Conservation (phyloP, 92 coral and sea anemone genomes). For the Micromussa lordhowensis region DNA sequence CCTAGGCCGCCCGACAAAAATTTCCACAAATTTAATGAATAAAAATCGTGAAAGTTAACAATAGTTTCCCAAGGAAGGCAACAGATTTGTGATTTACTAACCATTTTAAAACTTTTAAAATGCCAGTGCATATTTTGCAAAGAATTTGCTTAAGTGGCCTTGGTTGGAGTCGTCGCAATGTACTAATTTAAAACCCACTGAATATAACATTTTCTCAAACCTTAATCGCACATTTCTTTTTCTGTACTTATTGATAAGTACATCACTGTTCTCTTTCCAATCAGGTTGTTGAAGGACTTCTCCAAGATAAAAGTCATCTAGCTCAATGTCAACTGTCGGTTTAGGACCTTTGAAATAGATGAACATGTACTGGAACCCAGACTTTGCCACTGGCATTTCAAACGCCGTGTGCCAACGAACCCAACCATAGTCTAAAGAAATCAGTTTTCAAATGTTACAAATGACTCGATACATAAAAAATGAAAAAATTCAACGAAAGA, state of each 20-base stretch:
- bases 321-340: constrained; percentile 66
- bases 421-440: constrained; percentile 72
- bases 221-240: constrained; percentile 69
- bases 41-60: too few relatives aligned
- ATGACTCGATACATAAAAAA: neutral
- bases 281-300: constrained; percentile 69
- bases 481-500: too few relatives aligned
- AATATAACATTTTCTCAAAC: constrained; percentile 7
- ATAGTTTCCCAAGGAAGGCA: too few relatives aligned
- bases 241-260: constrained; percentile 71
- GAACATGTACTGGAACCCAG: constrained; percentile 73
- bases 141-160: too few relatives aligned
- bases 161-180: too few relatives aligned
- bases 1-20: too few relatives aligned
- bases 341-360: constrained; percentile 85
- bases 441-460: neutral
- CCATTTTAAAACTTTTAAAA: too few relatives aligned
- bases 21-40: too few relatives aligned
- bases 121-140: too few relatives aligned
- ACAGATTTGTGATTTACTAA: too few relatives aligned
- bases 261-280: constrained; percentile 75
- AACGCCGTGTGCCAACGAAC: constrained; percentile 83
- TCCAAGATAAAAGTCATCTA: constrained; percentile 68
- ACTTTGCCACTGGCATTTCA: constrained; percentile 71
- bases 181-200: too few relatives aligned